These are phyloP conservation scores for human (Homo sapiens) DNA, from an alignment of 2,113 vertebrate species.

Conservation along the genomic window GRCh38 chr13:22552001-22552500, in stretches of 20 bases:
- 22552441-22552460: neutral
- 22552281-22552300: neutral
- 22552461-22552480: neutral
- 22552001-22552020: neutral
- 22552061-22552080: neutral
- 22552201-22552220: neutral
- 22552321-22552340: neutral
- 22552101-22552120: neutral
- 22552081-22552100: neutral
- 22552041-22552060: neutral
- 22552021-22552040: neutral
- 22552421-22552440: neutral
- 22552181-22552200: neutral
- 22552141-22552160: neutral
- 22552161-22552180: neutral
- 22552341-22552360: neutral
- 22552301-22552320: neutral
- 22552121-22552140: neutral
- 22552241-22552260: neutral
- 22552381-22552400: neutral
- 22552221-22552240: neutral
- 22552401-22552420: fast-evolving
- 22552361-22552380: neutral
- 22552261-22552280: neutral
- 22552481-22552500: neutral